Evolutionary conservation across 2,888 invertebrate genomes (phyloP).

Genomic region (Melieria omissa): DNA sequence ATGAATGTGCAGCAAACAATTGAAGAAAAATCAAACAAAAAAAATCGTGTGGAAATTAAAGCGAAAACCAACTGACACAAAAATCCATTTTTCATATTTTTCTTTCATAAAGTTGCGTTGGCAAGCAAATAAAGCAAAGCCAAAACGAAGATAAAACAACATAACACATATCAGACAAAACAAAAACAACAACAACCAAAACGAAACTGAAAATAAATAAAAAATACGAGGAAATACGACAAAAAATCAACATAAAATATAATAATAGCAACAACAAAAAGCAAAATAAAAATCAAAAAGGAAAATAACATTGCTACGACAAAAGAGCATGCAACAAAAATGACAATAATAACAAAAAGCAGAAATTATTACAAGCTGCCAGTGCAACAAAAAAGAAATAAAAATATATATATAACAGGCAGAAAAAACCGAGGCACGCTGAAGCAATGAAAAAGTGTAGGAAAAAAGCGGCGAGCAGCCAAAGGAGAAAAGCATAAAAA

Average conservation of each 20-base stretch:
- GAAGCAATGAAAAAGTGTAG: conserved; percentile 9
- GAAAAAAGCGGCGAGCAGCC: conserved; percentile 11
- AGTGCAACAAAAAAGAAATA: neutral
- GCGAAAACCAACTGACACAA: conserved; percentile 42
- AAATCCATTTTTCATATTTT: conserved; percentile 42
- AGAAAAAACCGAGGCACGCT: neutral
- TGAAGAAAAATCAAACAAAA: neutral
- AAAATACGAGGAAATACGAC: too few relatives aligned
- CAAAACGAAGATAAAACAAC: conserved; percentile 10
- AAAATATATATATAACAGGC: neutral
- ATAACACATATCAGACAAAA: neutral
- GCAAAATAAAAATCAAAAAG: neutral
- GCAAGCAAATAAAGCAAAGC: conserved; percentile 14
- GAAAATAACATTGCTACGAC: too few relatives aligned
- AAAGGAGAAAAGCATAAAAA: conserved; percentile 1
- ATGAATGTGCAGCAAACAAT: too few relatives aligned
- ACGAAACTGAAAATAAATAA: neutral
- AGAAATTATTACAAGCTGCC: conserved; percentile 2
- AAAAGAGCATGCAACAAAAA: neutral
- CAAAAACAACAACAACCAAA: conserved; percentile 16
- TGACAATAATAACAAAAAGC: conserved; percentile 19
- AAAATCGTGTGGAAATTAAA: neutral
- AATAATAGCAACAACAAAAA: neutral
- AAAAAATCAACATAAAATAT: too few relatives aligned
- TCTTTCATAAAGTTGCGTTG: conserved; percentile 14